Base-by-base conservation (phyloP, 2,888 invertebrate species). In the Netelia inedita region DNA sequence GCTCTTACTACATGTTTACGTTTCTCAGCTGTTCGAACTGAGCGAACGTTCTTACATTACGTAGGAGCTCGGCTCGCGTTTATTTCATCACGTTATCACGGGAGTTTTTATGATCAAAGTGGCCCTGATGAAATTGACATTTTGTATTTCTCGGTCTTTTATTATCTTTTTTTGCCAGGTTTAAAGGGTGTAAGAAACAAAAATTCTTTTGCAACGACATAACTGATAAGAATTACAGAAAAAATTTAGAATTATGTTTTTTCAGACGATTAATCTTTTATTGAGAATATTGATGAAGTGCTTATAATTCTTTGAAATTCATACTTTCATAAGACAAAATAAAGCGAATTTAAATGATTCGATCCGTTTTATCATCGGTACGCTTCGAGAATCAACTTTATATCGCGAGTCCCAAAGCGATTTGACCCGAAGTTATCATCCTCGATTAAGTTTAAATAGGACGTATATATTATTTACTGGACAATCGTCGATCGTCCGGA, bases 21-120 rank as follows among this genome's bases (percentile, higher is more conserved):
- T 74, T 71, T 63, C 71, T 19, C 61, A 35, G 35, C 35, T 35
- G 35, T 35, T 35, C 41, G 68, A 82, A 82, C 75, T 6, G 83
- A 83, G 79, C 57, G 71, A 59, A 79, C 79, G 79, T 79, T 69
- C 75, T 74, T 35, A 65, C 63, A 16, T 35, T 50, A 53, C n/a
- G 50, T 19, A n/a, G 74, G 35, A 28, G 63, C 14, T 50, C 35
- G 35, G 8, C 8, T 35, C 6, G 35, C 35, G 35, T 35, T 6
- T 6, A 35, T 35, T 35, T 35, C 35, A 35, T 35, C 6, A 35
- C 35, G 5, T 35, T 35, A 35, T 35, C 6, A 35, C 35, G 35
- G 35, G 6, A 35, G 3, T 35, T 35, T 35, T 35, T 6, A 1
- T 6, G 35, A 35, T 35, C 35, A 35, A 35, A 35, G 35, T 35